Percentiles rank a stretch among this genome's conserved stretches.
Evolutionary conservation across 2,113 vertebrate species (phyloP).

Genomic region (Zeus faber): DNA sequence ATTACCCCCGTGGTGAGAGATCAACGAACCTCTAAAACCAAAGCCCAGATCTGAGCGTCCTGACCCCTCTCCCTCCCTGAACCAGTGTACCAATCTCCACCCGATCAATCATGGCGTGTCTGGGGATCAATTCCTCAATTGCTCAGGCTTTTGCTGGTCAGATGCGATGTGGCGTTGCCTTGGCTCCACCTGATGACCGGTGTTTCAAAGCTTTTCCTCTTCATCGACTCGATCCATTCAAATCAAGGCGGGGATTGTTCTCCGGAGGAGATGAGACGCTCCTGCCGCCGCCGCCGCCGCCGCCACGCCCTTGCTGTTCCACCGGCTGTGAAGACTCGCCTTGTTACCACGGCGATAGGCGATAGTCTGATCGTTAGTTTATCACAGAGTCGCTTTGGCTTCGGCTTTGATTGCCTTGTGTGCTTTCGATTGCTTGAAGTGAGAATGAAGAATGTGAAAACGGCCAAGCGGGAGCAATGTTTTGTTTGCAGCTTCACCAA

Average conservation of each 20-base stretch:
- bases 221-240: slow-evolving; percentile 37
- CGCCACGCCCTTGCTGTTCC: no score
- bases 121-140: slow-evolving; percentile 56
- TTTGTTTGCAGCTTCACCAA: no score
- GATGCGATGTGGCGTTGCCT: slow-evolving; percentile 50
- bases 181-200: slow-evolving; percentile 7
- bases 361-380: no score
- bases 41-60: slow-evolving; percentile 31
- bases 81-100: slow-evolving; percentile 45
- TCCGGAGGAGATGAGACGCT: slow-evolving; percentile 15
- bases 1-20: slow-evolving; percentile 30
- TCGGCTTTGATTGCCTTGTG: no score
- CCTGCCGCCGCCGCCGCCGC: no score
- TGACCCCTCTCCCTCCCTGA: slow-evolving; percentile 18
- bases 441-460: no score
- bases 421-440: no score
- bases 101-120: slow-evolving; percentile 58
- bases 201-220: slow-evolving; percentile 47
- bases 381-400: no score
- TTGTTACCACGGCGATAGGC: no score
- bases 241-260: slow-evolving; percentile 33
- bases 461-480: no score
- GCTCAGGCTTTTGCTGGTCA: slow-evolving; percentile 53
- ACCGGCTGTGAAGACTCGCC: no score
- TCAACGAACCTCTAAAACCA: slow-evolving; percentile 58